Evolutionary conservation across 2,888 invertebrate species (phyloP).

Genomic region (Stegophylla sp.): DNA sequence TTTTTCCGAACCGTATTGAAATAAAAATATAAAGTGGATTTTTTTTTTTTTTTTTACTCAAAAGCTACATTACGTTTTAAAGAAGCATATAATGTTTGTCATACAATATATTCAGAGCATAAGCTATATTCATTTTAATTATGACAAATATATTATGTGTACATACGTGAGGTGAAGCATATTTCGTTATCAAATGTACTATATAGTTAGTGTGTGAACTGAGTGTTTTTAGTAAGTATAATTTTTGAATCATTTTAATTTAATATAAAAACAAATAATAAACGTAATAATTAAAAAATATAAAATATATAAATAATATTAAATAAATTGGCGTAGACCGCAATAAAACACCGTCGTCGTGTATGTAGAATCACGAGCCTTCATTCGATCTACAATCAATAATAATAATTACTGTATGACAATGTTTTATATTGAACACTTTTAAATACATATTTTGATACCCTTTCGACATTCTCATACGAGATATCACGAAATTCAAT

Average conservation of each 20-base stretch:
- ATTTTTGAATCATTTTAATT: not conserved
- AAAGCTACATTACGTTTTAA: no score
- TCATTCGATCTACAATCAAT: constrained; percentile 9
- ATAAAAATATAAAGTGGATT: no score
- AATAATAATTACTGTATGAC: not conserved
- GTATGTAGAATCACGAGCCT: not conserved
- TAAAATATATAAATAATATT: constrained; percentile 1
- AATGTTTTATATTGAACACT: constrained; percentile 14
- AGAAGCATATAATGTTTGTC: no score
- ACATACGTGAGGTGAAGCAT: no score
- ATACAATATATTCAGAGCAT: no score
- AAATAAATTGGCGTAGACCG: not conserved
- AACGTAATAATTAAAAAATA: not conserved
- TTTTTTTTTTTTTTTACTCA: no score
- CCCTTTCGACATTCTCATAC: constrained; percentile 31
- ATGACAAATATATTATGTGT: no score
- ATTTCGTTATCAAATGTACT: no score
- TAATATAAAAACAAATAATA: not conserved
- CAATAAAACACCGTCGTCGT: not conserved
- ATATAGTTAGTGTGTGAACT: no score
- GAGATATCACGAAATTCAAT: constrained; percentile 1
- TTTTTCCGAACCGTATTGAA: no score
- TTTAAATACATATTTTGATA: constrained; percentile 38
- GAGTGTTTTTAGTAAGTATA: not conserved
- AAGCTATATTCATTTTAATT: no score